phyloP scores from a whole-genome alignment of 53 echinoderm and acorn worm genomes.

The Paracentrotus lividus region DNA sequence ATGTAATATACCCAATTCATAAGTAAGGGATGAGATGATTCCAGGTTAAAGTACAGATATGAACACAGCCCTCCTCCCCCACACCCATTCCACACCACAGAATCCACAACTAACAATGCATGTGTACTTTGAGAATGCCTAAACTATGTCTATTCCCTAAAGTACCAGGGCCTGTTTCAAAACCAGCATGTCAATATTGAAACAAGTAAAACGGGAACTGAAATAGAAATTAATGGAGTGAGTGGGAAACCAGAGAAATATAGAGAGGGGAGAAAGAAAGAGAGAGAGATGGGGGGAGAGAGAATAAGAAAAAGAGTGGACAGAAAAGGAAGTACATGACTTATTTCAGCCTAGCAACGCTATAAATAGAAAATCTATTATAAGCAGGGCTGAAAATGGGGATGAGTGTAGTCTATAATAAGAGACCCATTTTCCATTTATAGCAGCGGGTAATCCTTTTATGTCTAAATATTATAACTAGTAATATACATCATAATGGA shows the following conservation, averaged over 20 bases:
- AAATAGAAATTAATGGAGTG: constrained; percentile 64
- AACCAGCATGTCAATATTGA: constrained; percentile 54
- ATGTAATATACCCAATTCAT: background rate
- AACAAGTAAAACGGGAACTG: constrained; percentile 58
- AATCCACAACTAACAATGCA: background rate
- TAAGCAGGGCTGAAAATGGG: constrained; percentile 37
- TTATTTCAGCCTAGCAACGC: constrained; percentile 43
- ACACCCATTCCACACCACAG: background rate
- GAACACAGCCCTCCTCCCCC: background rate
- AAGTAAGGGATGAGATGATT: background rate
- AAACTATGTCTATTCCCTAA: constrained; percentile 18
- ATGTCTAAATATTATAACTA: background rate
- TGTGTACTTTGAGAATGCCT: background rate
- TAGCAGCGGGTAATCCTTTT: background rate
- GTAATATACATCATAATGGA: background rate
- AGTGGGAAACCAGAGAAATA: background rate
- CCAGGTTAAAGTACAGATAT: background rate
- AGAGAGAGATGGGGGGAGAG: background rate
- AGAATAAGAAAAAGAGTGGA: background rate
- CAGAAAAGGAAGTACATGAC: constrained; percentile 52
- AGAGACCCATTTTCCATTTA: constrained; percentile 55
- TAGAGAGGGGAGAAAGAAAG: background rate
- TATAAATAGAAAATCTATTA: constrained; percentile 68
- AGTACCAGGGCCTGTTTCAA: constrained; percentile 42
- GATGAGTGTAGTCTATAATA: constrained; percentile 24